Evolutionary conservation across 1,140 invertebrate genomes (phyloP).

Genomic region (Homarus americanus): DNA sequence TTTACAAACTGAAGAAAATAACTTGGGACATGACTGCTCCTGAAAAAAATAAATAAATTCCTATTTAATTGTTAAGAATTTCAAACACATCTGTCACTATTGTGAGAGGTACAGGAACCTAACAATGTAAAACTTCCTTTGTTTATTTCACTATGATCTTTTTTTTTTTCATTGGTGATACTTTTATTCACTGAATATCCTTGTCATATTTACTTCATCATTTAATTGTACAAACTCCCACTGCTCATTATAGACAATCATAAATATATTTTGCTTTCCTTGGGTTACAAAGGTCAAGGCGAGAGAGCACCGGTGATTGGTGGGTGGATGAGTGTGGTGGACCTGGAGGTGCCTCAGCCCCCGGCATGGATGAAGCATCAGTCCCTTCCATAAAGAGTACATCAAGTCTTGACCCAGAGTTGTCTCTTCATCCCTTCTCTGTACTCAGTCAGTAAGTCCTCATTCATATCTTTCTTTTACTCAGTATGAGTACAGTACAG

Average conservation of each 20-base stretch:
- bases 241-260: background rate
- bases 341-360: conserved; percentile 15
- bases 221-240: background rate
- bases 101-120: too few species aligned
- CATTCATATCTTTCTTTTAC: too few species aligned
- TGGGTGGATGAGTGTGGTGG: conserved; percentile 52
- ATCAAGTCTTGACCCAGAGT: conserved; percentile 60
- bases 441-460: conserved; percentile 60
- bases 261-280: conserved; percentile 7
- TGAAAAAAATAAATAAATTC: too few species aligned
- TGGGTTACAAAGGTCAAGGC: conserved; percentile 25
- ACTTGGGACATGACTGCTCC: too few species aligned
- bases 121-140: too few species aligned
- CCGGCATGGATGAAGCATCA: conserved; percentile 57
- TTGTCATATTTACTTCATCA: background rate
- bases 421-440: conserved; percentile 59
- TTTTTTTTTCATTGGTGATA: too few species aligned
- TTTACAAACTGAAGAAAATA: too few species aligned
- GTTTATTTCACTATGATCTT: too few species aligned
- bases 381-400: conserved; percentile 65
- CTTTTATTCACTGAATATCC: background rate
- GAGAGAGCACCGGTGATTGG: conserved; percentile 57
- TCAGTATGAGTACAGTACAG: background rate
- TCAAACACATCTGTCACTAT: too few species aligned
- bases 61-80: too few species aligned